Conservation (phyloP, 1,140 invertebrate genomes). For the Centruroides vittatus region DNA sequence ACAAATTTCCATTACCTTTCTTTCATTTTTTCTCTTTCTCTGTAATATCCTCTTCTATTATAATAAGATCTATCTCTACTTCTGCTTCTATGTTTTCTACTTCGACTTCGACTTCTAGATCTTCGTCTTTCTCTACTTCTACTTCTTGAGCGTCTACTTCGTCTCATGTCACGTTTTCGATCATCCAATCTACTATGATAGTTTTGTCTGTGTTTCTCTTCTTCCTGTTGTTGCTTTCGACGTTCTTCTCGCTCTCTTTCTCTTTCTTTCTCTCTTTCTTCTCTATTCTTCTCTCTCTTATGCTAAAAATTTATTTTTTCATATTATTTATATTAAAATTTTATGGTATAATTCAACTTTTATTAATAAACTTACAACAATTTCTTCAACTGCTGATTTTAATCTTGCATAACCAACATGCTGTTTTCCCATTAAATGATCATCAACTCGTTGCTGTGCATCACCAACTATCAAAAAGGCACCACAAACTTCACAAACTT, state of each 20-base stretch:
- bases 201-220: constrained; percentile 17
- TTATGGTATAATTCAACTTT: neutral
- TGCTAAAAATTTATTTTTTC: constrained; percentile 6
- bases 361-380: constrained; percentile 24
- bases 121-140: constrained; percentile 2
- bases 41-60: neutral
- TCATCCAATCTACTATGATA: constrained; percentile 17
- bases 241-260: constrained; percentile 26
- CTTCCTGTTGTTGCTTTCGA: constrained; percentile 6
- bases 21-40: no score
- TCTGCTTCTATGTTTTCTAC: constrained; percentile 11
- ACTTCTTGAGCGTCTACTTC: constrained; percentile 1
- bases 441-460: constrained; percentile 91
- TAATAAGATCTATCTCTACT: constrained; percentile 7
- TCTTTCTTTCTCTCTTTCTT: constrained; percentile 23
- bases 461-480: constrained; percentile 95
- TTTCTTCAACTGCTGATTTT: constrained; percentile 48
- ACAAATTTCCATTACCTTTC: no score
- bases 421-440: constrained; percentile 95
- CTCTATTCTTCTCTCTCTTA: constrained; percentile 21
- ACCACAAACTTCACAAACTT: constrained; percentile 88
- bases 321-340: neutral
- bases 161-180: neutral
- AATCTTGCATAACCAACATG: constrained; percentile 77
- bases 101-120: constrained; percentile 19